Evolutionary conservation across 2,797 vertebrate species (phyloP).

Genomic region (Acanthis flammea): DNA sequence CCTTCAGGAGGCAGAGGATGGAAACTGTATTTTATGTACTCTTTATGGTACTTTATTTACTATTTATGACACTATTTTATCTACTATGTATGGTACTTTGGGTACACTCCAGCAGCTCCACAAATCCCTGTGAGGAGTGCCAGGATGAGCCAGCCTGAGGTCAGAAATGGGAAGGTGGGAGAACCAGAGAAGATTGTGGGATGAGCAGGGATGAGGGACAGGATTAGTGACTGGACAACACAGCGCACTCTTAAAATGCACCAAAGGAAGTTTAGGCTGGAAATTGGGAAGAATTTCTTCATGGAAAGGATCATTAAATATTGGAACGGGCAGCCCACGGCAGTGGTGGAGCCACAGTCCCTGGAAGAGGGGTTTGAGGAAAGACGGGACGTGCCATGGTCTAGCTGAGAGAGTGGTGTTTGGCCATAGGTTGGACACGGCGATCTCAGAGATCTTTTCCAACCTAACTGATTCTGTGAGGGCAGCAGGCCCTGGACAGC

Average conservation of each 20-base stretch:
- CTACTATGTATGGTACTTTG: background rate
- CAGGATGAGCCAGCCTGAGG: background rate
- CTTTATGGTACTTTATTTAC: background rate
- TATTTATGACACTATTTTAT: background rate
- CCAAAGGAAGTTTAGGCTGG: background rate
- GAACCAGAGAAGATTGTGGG: fast-evolving
- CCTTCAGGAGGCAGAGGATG: background rate
- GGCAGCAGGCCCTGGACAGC: fast-evolving
- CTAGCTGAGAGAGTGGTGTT: too few relatives aligned
- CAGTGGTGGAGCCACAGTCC: background rate
- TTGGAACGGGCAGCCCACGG: background rate
- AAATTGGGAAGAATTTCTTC: background rate
- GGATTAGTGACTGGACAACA: background rate
- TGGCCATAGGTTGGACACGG: fast-evolving
- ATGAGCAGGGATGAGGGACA: background rate
- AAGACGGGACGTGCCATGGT: too few relatives aligned
- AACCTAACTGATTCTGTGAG: fast-evolving
- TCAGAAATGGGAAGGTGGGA: fast-evolving
- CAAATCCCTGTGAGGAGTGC: fast-evolving
- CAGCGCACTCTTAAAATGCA: fast-evolving
- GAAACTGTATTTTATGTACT: background rate
- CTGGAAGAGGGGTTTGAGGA: background rate
- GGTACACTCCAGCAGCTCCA: fast-evolving
- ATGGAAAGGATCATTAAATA: too few relatives aligned
- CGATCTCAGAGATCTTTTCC: too few relatives aligned